Percentiles rank a stretch among this genome's conserved stretches.
phyloP scores from a whole-genome alignment of 2,113 vertebrate genomes.

The Oxyruncus cristatus region DNA sequence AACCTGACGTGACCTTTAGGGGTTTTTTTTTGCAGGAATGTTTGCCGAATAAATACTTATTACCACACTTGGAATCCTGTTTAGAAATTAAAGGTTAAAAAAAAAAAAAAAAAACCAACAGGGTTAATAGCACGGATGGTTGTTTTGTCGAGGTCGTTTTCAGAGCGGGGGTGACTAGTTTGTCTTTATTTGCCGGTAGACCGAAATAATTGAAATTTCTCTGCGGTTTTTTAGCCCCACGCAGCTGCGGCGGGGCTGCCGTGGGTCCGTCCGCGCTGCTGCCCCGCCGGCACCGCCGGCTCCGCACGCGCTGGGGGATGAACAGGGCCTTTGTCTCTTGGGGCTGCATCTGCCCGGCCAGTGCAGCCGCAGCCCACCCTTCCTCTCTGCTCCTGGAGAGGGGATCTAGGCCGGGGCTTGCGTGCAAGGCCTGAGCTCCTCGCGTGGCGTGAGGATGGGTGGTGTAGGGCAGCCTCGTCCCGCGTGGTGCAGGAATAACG shows the following conservation, averaged over 20 bases:
- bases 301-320: background rate
- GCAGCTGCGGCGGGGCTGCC: background rate
- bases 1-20: background rate
- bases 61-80: background rate
- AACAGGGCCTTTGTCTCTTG: background rate
- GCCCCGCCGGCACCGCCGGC: background rate
- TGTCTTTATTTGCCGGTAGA: background rate
- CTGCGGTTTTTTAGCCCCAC: background rate
- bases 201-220: background rate
- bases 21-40: background rate
- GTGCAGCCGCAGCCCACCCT: rapidly evolving
- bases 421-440: rapidly evolving
- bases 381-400: background rate
- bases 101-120: background rate
- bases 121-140: background rate
- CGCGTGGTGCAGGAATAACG: rapidly evolving
- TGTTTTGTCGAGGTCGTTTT: background rate
- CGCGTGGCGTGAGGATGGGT: rapidly evolving
- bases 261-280: background rate
- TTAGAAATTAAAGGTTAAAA: constrained; percentile 6
- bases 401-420: background rate
- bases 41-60: constrained; percentile 10
- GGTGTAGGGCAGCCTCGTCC: rapidly evolving
- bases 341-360: background rate
- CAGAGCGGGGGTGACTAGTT: background rate